These are phyloP conservation scores for Sapajus apella DNA, from an alignment of 2,113 vertebrate species.

Conservation along the genomic window DNA sequence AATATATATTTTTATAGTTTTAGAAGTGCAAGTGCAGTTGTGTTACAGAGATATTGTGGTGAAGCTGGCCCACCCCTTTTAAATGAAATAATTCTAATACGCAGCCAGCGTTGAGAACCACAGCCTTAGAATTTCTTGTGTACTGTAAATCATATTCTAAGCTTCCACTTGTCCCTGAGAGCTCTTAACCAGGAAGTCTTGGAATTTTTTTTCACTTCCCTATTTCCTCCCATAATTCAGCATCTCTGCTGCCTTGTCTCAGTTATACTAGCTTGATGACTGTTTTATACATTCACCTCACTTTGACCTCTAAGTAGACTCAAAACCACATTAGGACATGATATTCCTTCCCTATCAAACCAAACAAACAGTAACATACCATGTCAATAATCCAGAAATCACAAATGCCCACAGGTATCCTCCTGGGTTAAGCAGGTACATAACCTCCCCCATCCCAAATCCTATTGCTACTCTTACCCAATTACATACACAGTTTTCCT, in stretches of 20 bases:
- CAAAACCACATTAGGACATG: not conserved
- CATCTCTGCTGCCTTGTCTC: not conserved
- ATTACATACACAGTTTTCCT: not conserved
- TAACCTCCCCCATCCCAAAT: not conserved
- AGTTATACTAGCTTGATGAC: not conserved
- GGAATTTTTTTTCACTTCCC: not conserved
- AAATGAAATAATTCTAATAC: not conserved
- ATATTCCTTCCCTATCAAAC: not conserved
- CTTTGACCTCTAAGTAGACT: not conserved
- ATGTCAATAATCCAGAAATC: not conserved
- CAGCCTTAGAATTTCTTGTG: not conserved
- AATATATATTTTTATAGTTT: no score
- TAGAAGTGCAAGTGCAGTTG: no score
- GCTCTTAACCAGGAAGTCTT: not conserved
- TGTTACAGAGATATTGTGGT: no score
- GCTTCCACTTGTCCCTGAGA: not conserved
- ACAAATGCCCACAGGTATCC: not conserved
- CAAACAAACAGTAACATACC: not conserved
- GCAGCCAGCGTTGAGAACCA: not conserved
- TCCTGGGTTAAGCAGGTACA: not conserved
- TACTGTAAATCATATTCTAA: not conserved
- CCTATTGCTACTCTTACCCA: not conserved
- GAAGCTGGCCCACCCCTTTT: not conserved
- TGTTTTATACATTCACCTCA: not conserved
- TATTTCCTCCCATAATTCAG: not conserved